A percentile compares a stretch with the other conserved stretches of the same genome.
Conservation (phyloP, 2,888 invertebrate genomes). For the Eudasyphora cyanicolor region DNA sequence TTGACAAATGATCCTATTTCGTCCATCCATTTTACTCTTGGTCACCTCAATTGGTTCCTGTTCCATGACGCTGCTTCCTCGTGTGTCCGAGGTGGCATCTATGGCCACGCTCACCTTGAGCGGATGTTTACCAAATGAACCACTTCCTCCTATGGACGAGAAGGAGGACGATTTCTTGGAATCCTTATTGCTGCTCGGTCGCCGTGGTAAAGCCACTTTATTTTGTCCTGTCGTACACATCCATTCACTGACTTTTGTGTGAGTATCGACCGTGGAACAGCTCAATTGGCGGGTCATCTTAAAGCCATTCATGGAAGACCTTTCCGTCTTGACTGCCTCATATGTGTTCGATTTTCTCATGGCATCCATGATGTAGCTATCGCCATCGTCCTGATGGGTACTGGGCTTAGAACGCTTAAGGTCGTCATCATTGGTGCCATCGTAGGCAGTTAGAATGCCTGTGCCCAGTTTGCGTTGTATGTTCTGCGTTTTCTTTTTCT, state of each 20-base stretch:
- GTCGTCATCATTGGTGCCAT: constrained; percentile 79
- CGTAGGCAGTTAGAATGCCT: constrained; percentile 77
- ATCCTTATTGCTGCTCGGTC: constrained; percentile 80
- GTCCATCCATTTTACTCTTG: constrained; percentile 79
- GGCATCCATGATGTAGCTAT: constrained; percentile 78
- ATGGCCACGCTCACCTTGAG: constrained; percentile 88
- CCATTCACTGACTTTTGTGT: constrained; percentile 93
- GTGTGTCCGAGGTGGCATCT: constrained; percentile 88
- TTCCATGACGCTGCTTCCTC: constrained; percentile 86
- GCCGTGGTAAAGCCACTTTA: constrained; percentile 50
- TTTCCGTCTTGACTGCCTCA: constrained; percentile 76
- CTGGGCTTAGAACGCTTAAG: constrained; percentile 76
- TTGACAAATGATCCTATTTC: constrained; percentile 78
- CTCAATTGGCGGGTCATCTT: constrained; percentile 87
- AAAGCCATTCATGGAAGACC: constrained; percentile 82
- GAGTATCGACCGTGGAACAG: constrained; percentile 90
- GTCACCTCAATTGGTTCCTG: constrained; percentile 89
- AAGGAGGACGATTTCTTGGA: constrained; percentile 73
- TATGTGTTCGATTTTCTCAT: constrained; percentile 78
- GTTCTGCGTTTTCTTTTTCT: constrained; percentile 73
- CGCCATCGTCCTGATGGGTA: constrained; percentile 74
- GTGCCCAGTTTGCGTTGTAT: constrained; percentile 75
- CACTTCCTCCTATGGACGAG: constrained; percentile 70
- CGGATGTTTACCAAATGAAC: constrained; percentile 78
- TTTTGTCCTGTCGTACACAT: constrained; percentile 89